Evolutionary conservation across 2,888 invertebrate genomes (phyloP), one percentile per base, ranked within the genome.

Genomic region (Pocota personata): DNA sequence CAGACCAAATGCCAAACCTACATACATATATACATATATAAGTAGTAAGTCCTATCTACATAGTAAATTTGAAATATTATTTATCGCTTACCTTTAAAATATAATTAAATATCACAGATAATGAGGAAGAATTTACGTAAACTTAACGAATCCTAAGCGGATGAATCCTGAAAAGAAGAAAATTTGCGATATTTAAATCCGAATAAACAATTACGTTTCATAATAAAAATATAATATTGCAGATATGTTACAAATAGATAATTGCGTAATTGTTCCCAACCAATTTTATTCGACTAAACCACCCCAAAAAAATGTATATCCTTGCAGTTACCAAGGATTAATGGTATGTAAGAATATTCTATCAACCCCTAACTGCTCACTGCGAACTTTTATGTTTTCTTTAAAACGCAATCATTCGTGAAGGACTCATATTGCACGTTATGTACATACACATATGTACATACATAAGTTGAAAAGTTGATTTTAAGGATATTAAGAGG

Each of bases 341-440:
- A 12, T 10, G 2, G 19, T 48, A 19, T 10, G 55, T 35, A 32
- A 27, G n/a, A 30, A 7, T 16, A 12, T 46, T 32, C 30, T 12
- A 37, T 40, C 69, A 46, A 46, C 57, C 32, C 57, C 43, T 30
- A 30, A 43, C 19, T 50, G 1, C 6, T 46, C 16, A 43, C 43
- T 16, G 43, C 7, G 8, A 40, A 57, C 43, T 71, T 71, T 14
- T 71, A 57, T 46, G 69, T 46, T 19, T 71, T 71, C 69, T 27
- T 66, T 35, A 21, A 19, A 62, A 40, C 4, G 3, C 3, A n/a
- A 19, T 1, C 7, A 32, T 48, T 43, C 40, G 14, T 10, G n/a
- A 60, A 60, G 40, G 10, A 43, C 60, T 60, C 8, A 21, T 24
- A 24, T 24, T 21, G 12, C 19, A 21, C 12, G 5, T 21, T 48